Percentiles rank a stretch among this genome's conserved stretches.
These are phyloP conservation scores for Tichodroma muraria DNA, from an alignment of 2,113 vertebrate species.

Conservation along the genomic window DNA sequence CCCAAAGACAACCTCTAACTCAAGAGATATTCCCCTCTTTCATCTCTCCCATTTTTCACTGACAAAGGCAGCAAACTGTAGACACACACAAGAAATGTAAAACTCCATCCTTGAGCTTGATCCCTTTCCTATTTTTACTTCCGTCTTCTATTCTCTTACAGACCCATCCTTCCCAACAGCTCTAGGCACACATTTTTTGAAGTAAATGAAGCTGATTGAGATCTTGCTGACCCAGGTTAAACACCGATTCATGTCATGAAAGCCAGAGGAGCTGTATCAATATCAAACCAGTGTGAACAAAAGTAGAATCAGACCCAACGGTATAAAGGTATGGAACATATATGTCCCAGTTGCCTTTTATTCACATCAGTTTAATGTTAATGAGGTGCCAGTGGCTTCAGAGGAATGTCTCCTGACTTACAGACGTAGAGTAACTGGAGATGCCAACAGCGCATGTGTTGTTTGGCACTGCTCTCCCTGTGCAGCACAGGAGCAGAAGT, in stretches of 20 bases:
- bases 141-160: not conserved
- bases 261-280: conserved; percentile 1
- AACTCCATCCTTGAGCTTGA: not conserved
- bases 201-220: not conserved
- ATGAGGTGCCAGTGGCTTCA: not conserved
- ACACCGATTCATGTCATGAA: not conserved
- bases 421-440: not conserved
- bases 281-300: not conserved
- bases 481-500: not conserved
- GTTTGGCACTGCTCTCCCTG: not conserved
- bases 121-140: not conserved
- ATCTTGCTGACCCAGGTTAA: conserved; percentile 17
- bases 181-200: not conserved
- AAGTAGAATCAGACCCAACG: not conserved
- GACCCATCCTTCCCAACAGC: not conserved
- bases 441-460: not conserved
- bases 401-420: not conserved
- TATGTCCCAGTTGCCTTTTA: not conserved
- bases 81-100: not conserved
- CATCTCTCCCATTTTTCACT: conserved; percentile 23
- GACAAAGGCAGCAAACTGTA: not conserved
- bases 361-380: conserved; percentile 3
- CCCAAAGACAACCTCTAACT: not conserved
- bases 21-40: not conserved
- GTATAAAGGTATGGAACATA: conserved; percentile 13